These are phyloP conservation scores for Petrocephalus schoutedeni DNA, from an alignment of 2,797 vertebrate genomes.

Conservation along the genomic window DNA sequence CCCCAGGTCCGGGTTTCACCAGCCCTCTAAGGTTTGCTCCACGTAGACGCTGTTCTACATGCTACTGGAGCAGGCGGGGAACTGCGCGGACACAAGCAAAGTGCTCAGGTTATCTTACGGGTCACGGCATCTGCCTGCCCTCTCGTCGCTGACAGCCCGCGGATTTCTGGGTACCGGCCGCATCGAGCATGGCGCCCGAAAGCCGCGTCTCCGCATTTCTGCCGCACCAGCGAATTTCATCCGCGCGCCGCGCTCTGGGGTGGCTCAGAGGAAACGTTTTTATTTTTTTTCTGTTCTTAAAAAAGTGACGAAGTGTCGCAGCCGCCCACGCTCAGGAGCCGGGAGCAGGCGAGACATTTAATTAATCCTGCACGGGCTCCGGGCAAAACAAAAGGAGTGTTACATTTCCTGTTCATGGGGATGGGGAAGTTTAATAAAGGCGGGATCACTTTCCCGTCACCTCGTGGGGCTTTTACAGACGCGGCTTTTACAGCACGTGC, in stretches of 20 bases:
- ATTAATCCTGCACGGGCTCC: slow-evolving; percentile 45
- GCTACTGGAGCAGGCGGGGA: background rate
- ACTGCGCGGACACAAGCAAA: background rate
- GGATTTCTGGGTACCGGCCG: background rate
- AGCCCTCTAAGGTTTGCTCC: background rate
- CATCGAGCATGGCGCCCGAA: background rate
- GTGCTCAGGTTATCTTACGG: background rate
- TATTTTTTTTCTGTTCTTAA: background rate
- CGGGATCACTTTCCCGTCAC: slow-evolving; percentile 70
- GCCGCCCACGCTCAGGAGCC: background rate
- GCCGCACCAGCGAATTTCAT: background rate
- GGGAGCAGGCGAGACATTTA: slow-evolving; percentile 43
- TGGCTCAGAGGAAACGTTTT: background rate
- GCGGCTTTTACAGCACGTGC: slow-evolving; percentile 46
- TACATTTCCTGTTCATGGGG: slow-evolving; percentile 49
- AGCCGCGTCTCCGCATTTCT: background rate
- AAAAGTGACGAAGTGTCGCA: background rate
- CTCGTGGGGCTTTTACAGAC: slow-evolving; percentile 55
- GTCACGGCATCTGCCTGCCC: background rate
- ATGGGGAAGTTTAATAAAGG: slow-evolving; percentile 72
- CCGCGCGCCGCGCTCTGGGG: background rate
- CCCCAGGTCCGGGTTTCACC: background rate
- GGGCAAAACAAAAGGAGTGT: slow-evolving; percentile 37
- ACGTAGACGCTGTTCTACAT: background rate
- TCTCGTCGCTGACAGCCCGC: background rate